A percentile compares a stretch with the other conserved stretches of the same genome.
Conservation (phyloP, 2,797 vertebrate genomes). For the Salmo trutta region DNA sequence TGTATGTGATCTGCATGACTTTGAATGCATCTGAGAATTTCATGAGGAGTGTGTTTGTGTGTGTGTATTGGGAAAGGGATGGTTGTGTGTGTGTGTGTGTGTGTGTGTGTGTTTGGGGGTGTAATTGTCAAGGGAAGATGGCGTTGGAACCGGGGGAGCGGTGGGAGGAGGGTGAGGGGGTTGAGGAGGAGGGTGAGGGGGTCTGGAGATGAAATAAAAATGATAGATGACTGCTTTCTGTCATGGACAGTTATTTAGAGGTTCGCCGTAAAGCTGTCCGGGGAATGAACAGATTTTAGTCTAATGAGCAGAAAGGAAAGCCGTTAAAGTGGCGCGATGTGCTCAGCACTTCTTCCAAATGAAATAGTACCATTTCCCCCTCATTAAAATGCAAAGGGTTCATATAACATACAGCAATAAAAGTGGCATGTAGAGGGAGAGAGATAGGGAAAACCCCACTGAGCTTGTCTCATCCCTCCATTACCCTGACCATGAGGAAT, state of each 20-base stretch:
- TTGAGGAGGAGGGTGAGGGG: conserved; percentile 46
- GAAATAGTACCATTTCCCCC: conserved; percentile 81
- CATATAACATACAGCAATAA: conserved; percentile 80
- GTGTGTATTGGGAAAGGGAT: not conserved
- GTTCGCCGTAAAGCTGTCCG: conserved; percentile 80
- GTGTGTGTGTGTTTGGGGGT: not conserved
- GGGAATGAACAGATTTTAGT: conserved; percentile 84
- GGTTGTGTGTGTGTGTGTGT: not conserved
- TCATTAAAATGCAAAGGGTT: conserved; percentile 82
- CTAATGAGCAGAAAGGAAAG: conserved; percentile 84
- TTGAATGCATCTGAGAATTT: conserved; percentile 6
- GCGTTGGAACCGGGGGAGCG: conserved; percentile 44
- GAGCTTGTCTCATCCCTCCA: conserved; percentile 69
- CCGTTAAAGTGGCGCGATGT: conserved; percentile 79
- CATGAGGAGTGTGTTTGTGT: not conserved
- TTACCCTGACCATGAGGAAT: conserved; percentile 69
- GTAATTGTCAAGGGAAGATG: conserved; percentile 59
- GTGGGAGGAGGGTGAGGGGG: conserved; percentile 27
- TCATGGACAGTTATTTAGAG: conserved; percentile 82
- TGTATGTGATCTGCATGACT: not conserved
- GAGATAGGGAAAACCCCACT: conserved; percentile 63
- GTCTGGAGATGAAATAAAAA: conserved; percentile 78
- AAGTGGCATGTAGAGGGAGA: conserved; percentile 59
- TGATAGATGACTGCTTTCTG: conserved; percentile 82
- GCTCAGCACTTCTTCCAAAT: conserved; percentile 83